phyloP scores from a whole-genome alignment of 2,113 vertebrate genomes.

The cattle (Bos taurus) region ARS-UCD2.0 NC_037343.1:79441001-79441500 shows the following conservation, averaged over 20 bases:
- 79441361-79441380: background rate
- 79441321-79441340: background rate
- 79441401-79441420: background rate
- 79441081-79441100: background rate
- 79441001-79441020: background rate
- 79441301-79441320: background rate
- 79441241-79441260: background rate
- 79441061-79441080: background rate
- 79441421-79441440: background rate
- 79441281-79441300: background rate
- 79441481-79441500: background rate
- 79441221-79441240: background rate
- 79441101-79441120: background rate
- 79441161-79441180: background rate
- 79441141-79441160: background rate
- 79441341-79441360: background rate
- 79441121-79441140: background rate
- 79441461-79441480: background rate
- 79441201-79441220: background rate
- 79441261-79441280: background rate
- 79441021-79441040: background rate
- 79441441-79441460: background rate
- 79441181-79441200: background rate
- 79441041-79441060: background rate
- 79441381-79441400: background rate